Evolutionary conservation across 2,888 invertebrate genomes (phyloP), one percentile per base, ranked within the genome.

Genomic region (Trilocha varians): DNA sequence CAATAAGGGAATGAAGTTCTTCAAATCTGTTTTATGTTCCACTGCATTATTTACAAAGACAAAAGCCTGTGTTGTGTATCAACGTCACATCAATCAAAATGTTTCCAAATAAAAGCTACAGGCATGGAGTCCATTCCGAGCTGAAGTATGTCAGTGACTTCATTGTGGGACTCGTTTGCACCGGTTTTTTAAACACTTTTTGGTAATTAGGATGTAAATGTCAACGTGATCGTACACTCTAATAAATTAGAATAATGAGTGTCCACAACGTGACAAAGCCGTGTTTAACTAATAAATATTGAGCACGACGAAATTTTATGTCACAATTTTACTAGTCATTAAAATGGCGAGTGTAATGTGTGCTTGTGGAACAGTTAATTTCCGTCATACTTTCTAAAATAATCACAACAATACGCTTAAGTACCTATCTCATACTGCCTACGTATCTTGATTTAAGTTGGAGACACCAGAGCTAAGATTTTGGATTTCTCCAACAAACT

Each of bases 91-190:
- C 46, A 37, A 41, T 38, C 44, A 47, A 47, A 44, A 48, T 43
- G 34, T 16, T 13, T 25, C 11, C 11, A 32, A 14, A 38, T 32
- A 39, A 39, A 39, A 39, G 15, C 32, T 6, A 25, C 11, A 14
- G 14, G 11, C 14, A 18, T 13, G 18, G 13, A 13, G 14, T 33
- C 16, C 9, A 33, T 16, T 39, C n/a, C 13, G 13, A 15, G 43
- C 44, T 50, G 58, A 52, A 53, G 49, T 55, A 50, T 55, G 53
- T 46, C 53, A 25, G 25, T 46, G 50, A 39, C 49, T 49, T 51
- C 50, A 54, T 56, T 52, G 48, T 50, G 37, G 45, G 50, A 62
- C 63, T 64, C 63, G 53, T 62, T 68, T 60, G 61, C 64, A 52
- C 48, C 49, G 44, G 47, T 42, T 41, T 51, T 53, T 51, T 53